Evolutionary conservation across 2,888 invertebrate species (phyloP).

Genomic region (Eupsilia transversa): DNA sequence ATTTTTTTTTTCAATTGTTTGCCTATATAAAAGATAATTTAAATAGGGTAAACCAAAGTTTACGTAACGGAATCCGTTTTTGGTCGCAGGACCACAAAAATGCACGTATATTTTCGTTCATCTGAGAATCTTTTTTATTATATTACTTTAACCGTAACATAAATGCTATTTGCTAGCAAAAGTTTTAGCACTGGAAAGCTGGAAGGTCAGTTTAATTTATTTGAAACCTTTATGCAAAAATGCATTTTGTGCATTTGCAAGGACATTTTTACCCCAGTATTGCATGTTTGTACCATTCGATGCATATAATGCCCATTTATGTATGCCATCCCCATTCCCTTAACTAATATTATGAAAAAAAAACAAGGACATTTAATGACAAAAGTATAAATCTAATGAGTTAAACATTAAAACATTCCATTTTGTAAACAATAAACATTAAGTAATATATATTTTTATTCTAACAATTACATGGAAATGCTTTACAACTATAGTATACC

Average conservation of each 20-base stretch:
- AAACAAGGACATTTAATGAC: neutral
- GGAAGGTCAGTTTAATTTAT: conserved; percentile 16
- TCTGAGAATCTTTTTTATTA: too few species aligned
- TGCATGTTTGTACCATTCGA: conserved; percentile 54
- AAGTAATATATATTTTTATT: neutral
- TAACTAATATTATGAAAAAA: conserved; percentile 22
- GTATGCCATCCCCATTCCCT: conserved; percentile 16
- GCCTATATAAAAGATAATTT: neutral
- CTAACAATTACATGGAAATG: conserved; percentile 10
- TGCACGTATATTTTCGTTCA: too few species aligned
- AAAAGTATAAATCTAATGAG: neutral
- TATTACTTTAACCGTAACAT: neutral
- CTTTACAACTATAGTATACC: conserved; percentile 13
- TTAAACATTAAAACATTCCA: conserved; percentile 1
- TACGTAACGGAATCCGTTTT: too few species aligned
- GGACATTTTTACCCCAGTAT: conserved; percentile 24
- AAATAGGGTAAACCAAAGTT: neutral
- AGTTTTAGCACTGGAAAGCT: conserved; percentile 5
- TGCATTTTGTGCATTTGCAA: conserved; percentile 39
- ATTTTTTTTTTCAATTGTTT: too few species aligned
- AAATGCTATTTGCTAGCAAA: neutral
- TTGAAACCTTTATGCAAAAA: conserved; percentile 11
- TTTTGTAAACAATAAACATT: conserved; percentile 10
- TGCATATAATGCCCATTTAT: conserved; percentile 46
- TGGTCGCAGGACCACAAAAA: too few species aligned